Evolutionary conservation across 2,113 vertebrate species (phyloP).

Genomic region (Aramus guarauna): DNA sequence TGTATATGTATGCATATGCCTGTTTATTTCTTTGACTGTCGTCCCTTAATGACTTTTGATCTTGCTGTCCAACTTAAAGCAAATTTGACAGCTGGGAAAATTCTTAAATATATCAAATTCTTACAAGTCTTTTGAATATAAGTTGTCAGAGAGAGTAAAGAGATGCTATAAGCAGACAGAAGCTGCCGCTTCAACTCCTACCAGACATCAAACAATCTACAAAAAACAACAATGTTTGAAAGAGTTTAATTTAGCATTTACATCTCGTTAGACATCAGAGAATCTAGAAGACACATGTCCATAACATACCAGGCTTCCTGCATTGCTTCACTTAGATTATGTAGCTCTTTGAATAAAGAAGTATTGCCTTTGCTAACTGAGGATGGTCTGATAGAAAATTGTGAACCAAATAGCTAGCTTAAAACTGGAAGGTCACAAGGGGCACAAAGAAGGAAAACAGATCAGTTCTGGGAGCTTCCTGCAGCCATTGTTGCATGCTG

Average conservation of each 20-base stretch:
- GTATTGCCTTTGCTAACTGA: neutral
- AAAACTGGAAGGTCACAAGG: neutral
- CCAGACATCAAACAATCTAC: conserved; percentile 46
- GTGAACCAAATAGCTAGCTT: neutral
- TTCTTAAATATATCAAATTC: conserved; percentile 13
- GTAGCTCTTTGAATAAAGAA: neutral
- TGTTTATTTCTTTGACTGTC: neutral
- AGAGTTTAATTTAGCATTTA: conserved; percentile 15
- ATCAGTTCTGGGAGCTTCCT: neutral
- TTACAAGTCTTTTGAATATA: conserved; percentile 34
- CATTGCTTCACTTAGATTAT: neutral
- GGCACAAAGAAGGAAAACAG: neutral
- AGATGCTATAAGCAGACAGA: conserved; percentile 39
- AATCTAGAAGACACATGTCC: neutral
- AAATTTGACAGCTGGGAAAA: conserved; percentile 45
- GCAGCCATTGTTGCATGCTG: neutral
- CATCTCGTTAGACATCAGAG: conserved; percentile 31
- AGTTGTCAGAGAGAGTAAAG: conserved; percentile 37
- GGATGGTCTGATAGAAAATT: neutral
- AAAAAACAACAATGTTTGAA: conserved; percentile 42
- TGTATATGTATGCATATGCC: neutral
- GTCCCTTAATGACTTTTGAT: conserved; percentile 49
- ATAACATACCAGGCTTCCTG: neutral
- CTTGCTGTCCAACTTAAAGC: conserved; percentile 43
- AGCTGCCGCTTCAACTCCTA: conserved; percentile 38